These are phyloP conservation scores for Drosophila lutescens DNA, from an alignment of 2,888 invertebrate species.

Conservation along the genomic window DNA sequence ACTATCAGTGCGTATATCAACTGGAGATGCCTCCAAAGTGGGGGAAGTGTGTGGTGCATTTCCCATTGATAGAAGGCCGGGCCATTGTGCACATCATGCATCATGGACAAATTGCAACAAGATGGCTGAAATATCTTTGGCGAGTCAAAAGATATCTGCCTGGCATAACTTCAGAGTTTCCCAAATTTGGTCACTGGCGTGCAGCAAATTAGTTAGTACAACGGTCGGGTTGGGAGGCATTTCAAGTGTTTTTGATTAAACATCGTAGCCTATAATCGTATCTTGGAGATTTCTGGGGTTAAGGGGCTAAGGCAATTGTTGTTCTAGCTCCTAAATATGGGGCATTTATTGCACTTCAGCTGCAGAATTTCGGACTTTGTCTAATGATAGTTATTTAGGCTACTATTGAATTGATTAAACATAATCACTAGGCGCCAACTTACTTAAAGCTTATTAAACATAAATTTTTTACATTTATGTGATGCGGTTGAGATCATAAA, in stretches of 20 bases:
- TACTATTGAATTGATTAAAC: background rate
- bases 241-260: slow-evolving; percentile 36
- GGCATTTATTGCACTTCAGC: background rate
- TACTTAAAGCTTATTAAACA: background rate
- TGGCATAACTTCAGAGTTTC: slow-evolving; percentile 20
- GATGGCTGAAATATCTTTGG: slow-evolving; percentile 54
- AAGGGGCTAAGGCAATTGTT: slow-evolving; percentile 1
- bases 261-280: background rate
- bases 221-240: background rate
- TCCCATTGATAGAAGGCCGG: slow-evolving; percentile 17
- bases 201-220: slow-evolving; percentile 2
- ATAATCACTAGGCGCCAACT: background rate
- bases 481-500: background rate
- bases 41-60: slow-evolving; percentile 11
- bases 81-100: slow-evolving; percentile 45
- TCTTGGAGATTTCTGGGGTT: background rate
- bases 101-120: slow-evolving; percentile 69
- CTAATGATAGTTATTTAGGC: background rate
- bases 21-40: slow-evolving; percentile 23
- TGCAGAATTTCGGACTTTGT: background rate
- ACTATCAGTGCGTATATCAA: slow-evolving; percentile 47
- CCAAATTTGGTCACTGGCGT: slow-evolving; percentile 4
- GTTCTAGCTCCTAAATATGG: background rate
- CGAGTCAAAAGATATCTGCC: slow-evolving; percentile 39
- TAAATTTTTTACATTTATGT: background rate